These are phyloP conservation scores for Marmota monax DNA, from an alignment of 2,113 vertebrate genomes.

Conservation along the genomic window DNA sequence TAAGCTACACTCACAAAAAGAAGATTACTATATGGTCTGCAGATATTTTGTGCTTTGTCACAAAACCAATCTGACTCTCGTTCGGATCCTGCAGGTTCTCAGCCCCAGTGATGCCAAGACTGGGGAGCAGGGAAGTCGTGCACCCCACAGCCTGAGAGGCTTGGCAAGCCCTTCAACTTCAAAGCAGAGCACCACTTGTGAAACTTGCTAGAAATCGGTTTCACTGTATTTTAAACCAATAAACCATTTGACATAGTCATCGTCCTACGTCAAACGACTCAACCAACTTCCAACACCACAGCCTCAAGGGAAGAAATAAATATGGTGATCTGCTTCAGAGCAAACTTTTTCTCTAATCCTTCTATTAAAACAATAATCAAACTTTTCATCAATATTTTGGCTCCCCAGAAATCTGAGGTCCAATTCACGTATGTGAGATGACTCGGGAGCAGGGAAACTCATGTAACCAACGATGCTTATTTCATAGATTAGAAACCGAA, in stretches of 20 bases:
- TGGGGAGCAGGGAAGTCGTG: background rate
- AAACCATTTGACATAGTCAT: background rate
- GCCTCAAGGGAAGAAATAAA: background rate
- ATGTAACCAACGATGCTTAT: background rate
- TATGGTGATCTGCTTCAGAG: background rate
- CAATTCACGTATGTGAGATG: background rate
- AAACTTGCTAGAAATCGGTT: background rate
- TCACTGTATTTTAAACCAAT: background rate
- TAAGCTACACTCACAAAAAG: background rate
- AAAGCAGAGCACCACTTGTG: background rate
- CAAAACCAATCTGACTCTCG: background rate
- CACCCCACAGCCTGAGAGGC: background rate
- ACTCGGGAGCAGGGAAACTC: background rate
- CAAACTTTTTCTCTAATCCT: background rate
- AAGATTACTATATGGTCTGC: background rate
- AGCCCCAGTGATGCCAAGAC: background rate
- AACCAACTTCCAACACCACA: background rate
- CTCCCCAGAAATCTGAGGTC: background rate
- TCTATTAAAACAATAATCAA: background rate
- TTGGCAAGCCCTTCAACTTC: background rate
- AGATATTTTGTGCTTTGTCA: background rate
- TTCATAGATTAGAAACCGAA: background rate
- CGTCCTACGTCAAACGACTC: background rate
- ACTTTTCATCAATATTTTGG: background rate
- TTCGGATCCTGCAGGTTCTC: background rate